A percentile compares a stretch with the other conserved stretches of the same genome.
Conservation (phyloP, 2,888 invertebrate genomes). For the Amaurobius ferox region DNA sequence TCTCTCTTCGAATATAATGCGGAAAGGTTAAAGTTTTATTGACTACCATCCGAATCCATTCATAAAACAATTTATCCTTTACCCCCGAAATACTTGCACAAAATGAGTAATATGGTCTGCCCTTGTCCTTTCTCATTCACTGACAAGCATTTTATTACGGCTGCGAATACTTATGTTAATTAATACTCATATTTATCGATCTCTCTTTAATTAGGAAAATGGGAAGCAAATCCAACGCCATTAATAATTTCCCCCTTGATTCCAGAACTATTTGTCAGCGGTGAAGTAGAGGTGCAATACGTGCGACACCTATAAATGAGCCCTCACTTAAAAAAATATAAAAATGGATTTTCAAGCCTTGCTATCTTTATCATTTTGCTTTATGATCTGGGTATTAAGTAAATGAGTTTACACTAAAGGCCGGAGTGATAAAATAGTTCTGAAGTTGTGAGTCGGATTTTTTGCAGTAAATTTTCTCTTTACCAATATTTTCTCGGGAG, state of each 20-base stretch:
- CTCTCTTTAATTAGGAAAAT: constrained; percentile 69
- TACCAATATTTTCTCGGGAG: too few species aligned
- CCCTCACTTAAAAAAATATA: background rate
- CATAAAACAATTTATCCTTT: constrained; percentile 12
- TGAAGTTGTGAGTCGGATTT: too few species aligned
- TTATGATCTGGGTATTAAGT: background rate
- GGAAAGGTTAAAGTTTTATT: too few species aligned
- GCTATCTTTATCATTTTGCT: constrained; percentile 5
- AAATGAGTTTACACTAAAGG: background rate
- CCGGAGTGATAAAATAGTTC: background rate
- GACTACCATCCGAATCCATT: background rate
- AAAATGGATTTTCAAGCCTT: background rate
- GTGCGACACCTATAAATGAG: background rate
- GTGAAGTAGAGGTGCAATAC: constrained; percentile 32
- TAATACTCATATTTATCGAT: constrained; percentile 70
- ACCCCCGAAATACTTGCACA: background rate
- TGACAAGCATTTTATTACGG: constrained; percentile 71
- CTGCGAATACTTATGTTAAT: constrained; percentile 70
- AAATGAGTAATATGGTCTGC: background rate
- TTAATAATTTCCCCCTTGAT: constrained; percentile 56
- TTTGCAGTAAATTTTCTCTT: too few species aligned
- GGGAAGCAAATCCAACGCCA: constrained; percentile 69
- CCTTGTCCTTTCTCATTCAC: constrained; percentile 17
- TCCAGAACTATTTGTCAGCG: constrained; percentile 46
- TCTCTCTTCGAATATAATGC: too few species aligned